A percentile compares a stretch with the other conserved stretches of the same genome.
Conservation (phyloP, 1,140 invertebrate species). For the Steinernema feltiae region DNA sequence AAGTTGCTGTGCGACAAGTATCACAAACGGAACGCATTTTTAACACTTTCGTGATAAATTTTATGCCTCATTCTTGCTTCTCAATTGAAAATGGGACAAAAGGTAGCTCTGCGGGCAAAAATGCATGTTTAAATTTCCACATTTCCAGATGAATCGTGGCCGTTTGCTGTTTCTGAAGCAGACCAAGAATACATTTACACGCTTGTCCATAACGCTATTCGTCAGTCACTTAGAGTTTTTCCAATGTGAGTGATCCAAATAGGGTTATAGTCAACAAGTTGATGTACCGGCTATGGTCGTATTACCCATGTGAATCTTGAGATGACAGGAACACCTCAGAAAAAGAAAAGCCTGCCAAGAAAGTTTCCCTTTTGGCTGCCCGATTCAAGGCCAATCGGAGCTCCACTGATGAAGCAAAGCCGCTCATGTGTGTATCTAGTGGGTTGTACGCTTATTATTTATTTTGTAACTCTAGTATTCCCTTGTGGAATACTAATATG, state of each 20-base stretch:
- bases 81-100: too few species aligned
- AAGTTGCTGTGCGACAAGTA: neutral
- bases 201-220: neutral
- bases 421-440: neutral
- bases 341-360: neutral
- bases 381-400: slow-evolving; percentile 6
- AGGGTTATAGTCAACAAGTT: neutral
- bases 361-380: neutral
- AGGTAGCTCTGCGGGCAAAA: too few species aligned
- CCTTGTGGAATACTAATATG: neutral
- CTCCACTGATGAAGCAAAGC: neutral
- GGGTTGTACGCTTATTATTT: too few species aligned
- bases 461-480: too few species aligned
- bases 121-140: neutral
- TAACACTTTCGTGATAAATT: neutral
- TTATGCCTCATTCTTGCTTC: neutral
- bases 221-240: neutral
- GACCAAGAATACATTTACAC: neutral
- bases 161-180: neutral
- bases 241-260: neutral
- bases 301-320: neutral
- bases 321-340: slow-evolving; percentile 13
- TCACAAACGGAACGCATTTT: neutral
- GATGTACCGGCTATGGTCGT: too few species aligned
- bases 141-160: neutral